Percentiles rank a stretch among this genome's conserved stretches.
phyloP scores from a whole-genome alignment of 2,888 invertebrate species.

The Yponomeuta evonymella region DNA sequence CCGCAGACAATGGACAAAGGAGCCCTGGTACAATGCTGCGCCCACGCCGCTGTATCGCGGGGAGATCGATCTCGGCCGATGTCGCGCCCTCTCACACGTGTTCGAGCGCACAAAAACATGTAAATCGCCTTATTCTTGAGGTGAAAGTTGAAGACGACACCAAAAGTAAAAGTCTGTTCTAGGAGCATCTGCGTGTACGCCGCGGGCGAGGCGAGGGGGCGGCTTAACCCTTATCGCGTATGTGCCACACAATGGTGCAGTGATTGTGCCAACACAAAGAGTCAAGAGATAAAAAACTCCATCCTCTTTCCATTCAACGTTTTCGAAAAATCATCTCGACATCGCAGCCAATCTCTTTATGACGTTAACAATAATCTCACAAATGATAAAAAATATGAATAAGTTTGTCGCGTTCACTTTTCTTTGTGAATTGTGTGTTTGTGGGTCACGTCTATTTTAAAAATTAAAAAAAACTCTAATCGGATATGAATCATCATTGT shows the following conservation, averaged over 20 bases:
- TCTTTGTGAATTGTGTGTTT: conserved; percentile 6
- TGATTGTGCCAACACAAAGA: conserved; percentile 50
- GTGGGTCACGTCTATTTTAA: conserved; percentile 9
- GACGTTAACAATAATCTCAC: conserved; percentile 31
- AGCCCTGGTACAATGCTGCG: conserved; percentile 57
- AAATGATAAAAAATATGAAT: conserved; percentile 10
- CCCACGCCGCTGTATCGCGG: conserved; percentile 57
- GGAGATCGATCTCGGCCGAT: conserved; percentile 46
- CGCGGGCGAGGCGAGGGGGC: conserved; percentile 38
- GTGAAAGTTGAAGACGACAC: conserved; percentile 69
- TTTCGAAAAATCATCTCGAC: conserved; percentile 50
- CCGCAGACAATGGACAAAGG: conserved; percentile 69
- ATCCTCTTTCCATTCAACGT: conserved; percentile 48
- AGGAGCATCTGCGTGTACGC: conserved; percentile 48
- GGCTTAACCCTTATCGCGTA: conserved; percentile 50
- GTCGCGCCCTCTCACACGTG: conserved; percentile 38
- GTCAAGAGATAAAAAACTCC: conserved; percentile 51
- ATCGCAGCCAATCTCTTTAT: conserved; percentile 60
- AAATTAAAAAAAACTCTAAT: background rate
- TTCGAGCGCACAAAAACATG: conserved; percentile 43
- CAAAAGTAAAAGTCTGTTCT: conserved; percentile 68
- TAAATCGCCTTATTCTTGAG: conserved; percentile 62
- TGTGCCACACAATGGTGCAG: conserved; percentile 42
- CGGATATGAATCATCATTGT: background rate
- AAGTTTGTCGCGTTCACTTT: conserved; percentile 10